Conservation (phyloP, 1,140 invertebrate genomes). For the Drosophila saltans region DNA sequence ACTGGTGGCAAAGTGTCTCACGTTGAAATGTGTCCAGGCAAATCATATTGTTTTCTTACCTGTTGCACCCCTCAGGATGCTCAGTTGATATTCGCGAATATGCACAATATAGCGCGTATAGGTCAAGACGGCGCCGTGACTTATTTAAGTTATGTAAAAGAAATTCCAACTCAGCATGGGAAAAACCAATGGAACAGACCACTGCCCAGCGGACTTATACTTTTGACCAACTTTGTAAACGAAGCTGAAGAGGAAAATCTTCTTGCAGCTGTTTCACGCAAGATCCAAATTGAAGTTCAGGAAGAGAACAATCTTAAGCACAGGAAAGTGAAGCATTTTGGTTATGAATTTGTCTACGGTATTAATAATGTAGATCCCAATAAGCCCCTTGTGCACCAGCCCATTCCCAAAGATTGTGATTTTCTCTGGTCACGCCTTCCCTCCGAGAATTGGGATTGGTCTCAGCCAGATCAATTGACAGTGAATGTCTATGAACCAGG, state of each 20-base stretch:
- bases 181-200: slow-evolving; percentile 57
- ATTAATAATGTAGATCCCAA: slow-evolving; percentile 93
- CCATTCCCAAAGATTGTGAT: slow-evolving; percentile 89
- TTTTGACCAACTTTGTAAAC: slow-evolving; percentile 90
- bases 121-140: slow-evolving; percentile 85
- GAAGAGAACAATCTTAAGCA: slow-evolving; percentile 88
- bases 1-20: slow-evolving; percentile 84
- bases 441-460: slow-evolving; percentile 79
- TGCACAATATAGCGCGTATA: slow-evolving; percentile 85
- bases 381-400: slow-evolving; percentile 85
- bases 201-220: slow-evolving; percentile 88
- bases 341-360: slow-evolving; percentile 96
- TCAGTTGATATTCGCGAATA: slow-evolving; percentile 79
- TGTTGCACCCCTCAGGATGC: slow-evolving; percentile 85
- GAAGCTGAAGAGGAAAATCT: slow-evolving; percentile 88
- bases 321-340: slow-evolving; percentile 95
- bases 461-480: slow-evolving; percentile 94
- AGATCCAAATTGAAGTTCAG: slow-evolving; percentile 33
- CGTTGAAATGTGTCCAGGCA: slow-evolving; percentile 88
- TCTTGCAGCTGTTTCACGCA: slow-evolving; percentile 85
- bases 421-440: slow-evolving; percentile 87
- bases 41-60: slow-evolving; percentile 90
- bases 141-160: slow-evolving; percentile 86
- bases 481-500: slow-evolving; percentile 96
- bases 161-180: slow-evolving; percentile 53